phyloP scores from a whole-genome alignment of 2,888 invertebrate genomes.

The Xestia xanthographa region DNA sequence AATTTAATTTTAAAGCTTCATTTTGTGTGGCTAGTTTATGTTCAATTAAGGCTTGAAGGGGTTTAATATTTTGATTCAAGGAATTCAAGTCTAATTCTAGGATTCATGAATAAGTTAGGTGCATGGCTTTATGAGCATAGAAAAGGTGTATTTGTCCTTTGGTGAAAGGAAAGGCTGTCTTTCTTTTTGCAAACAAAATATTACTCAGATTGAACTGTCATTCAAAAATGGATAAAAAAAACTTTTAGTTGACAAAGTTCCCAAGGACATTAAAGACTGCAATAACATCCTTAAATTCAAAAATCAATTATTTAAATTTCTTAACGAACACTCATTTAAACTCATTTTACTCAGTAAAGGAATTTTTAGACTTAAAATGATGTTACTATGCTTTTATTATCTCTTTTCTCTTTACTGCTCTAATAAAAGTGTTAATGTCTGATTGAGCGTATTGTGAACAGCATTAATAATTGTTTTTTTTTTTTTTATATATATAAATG shows the following conservation, averaged over 20 bases:
- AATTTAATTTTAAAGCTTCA: slow-evolving; percentile 52
- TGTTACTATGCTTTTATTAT: too few species aligned
- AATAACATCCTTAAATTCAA: too few species aligned
- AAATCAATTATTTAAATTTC: too few species aligned
- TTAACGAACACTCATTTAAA: too few species aligned
- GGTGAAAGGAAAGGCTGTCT: background rate
- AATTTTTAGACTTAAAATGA: too few species aligned
- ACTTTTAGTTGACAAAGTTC: background rate
- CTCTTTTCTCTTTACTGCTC: too few species aligned
- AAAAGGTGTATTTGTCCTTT: background rate
- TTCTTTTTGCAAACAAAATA: background rate
- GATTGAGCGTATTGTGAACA: too few species aligned
- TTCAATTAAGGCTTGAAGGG: background rate
- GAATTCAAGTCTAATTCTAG: background rate
- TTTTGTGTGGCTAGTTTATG: background rate
- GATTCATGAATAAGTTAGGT: background rate
- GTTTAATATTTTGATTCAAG: background rate
- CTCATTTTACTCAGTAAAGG: too few species aligned
- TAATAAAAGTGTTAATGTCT: too few species aligned
- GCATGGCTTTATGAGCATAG: background rate
- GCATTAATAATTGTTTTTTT: too few species aligned
- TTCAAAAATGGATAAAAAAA: background rate
- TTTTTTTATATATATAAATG: too few species aligned
- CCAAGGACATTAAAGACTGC: too few species aligned
- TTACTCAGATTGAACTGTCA: background rate